Base-by-base conservation (phyloP, 2,113 vertebrate genomes). In the Tauraco erythrolophus region DNA sequence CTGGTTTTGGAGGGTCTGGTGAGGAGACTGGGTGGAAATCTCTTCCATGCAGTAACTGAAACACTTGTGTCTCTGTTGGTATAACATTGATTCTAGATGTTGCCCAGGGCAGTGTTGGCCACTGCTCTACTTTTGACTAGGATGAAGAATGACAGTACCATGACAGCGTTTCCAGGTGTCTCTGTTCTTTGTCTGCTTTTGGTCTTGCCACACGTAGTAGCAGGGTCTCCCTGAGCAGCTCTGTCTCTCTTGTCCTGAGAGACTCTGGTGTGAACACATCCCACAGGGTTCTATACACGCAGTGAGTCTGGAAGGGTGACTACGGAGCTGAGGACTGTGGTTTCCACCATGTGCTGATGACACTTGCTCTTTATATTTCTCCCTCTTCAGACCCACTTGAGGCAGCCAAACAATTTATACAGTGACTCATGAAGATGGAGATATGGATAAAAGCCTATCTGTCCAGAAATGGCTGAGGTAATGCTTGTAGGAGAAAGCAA, bases 401-500 rank as follows among this genome's bases (percentile, higher is more conserved):
- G 45, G 53, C 45, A 90, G 95, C 37, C 81, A 87, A 96, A 84
- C 65, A 53, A 54, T 92, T 93, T 80, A 37, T 65, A 50, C 2
- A 2, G 54, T 94, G 93, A 95, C 75, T 97, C 95, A 92, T 62
- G 66, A 79, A 95, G 97, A 95, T 65, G 45, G 68, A 95, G 83
- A 80, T 91, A 66, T 0, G 16, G 79, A 93, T 86, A 95, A 97
- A 90, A 95, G 71, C 60, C 71, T 64, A 61, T 95, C 86, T 94
- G 85, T 76, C 86, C 92, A 87, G 72, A 89, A 96, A 51, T 50
- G 65, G 65, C 80, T 97, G 92, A 95, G 80, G 76, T 92, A 95
- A 95, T 92, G 92, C 84, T 94, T 94, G 61, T 54, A 71, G 76
- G 61, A 89, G 72, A 86, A 87, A 94, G 76, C 61, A 87, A 61